Conservation (phyloP, 2,113 vertebrate genomes). For the Hystrix brachyura region DNA sequence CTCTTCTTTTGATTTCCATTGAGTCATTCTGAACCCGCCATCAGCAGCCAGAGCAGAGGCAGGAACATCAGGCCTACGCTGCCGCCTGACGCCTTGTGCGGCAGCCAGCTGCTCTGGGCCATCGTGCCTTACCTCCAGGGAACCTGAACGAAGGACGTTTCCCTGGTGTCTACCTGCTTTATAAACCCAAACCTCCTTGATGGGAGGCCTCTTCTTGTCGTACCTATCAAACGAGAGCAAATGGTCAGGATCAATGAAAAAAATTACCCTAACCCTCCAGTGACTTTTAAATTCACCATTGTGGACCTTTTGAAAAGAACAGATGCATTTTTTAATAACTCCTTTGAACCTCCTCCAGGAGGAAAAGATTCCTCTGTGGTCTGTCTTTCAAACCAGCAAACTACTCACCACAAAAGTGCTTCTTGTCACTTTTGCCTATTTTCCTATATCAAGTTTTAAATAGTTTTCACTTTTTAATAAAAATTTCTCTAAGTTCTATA, state of each 20-base stretch:
- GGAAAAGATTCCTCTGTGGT: background rate
- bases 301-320: background rate
- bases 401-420: slow-evolving; percentile 67
- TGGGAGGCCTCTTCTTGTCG: background rate
- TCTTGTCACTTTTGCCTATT: slow-evolving; percentile 64
- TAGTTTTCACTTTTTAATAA: slow-evolving; percentile 65
- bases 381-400: slow-evolving; percentile 54
- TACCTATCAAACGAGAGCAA: background rate
- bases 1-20: background rate
- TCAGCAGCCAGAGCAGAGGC: slow-evolving; percentile 30
- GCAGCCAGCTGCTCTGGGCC: slow-evolving; percentile 35
- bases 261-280: background rate
- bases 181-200: background rate
- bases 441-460: slow-evolving; percentile 59
- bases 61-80: background rate
- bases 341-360: background rate
- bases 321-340: background rate
- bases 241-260: background rate
- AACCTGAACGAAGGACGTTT: background rate
- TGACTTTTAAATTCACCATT: background rate
- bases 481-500: slow-evolving; percentile 45
- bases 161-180: background rate
- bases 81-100: background rate
- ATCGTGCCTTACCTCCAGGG: slow-evolving; percentile 64
- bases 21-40: background rate